These are phyloP conservation scores for Peromyscus californicus DNA, from an alignment of 2,113 vertebrate genomes.

Conservation along the genomic window DNA sequence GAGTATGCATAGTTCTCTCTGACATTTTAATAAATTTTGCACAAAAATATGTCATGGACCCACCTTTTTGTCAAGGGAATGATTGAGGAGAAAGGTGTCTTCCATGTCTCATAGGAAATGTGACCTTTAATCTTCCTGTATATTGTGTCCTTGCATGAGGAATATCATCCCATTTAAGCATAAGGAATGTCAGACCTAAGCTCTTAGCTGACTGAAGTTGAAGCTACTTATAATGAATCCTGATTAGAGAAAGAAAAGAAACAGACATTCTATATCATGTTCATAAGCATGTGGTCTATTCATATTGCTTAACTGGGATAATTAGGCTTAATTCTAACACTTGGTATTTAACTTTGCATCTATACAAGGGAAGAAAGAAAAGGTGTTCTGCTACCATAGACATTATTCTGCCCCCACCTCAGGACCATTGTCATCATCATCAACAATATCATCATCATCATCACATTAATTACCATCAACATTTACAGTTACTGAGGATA, in stretches of 20 bases:
- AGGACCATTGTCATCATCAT: not conserved
- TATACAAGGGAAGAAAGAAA: not conserved
- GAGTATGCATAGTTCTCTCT: slow-evolving; percentile 67
- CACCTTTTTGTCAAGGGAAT: slow-evolving; percentile 59
- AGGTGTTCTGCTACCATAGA: not conserved
- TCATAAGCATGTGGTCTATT: slow-evolving; percentile 32
- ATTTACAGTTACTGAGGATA: not conserved
- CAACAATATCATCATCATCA: not conserved
- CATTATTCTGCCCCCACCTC: not conserved
- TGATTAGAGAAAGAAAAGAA: not conserved
- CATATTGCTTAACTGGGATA: slow-evolving; percentile 32
- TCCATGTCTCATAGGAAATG: slow-evolving; percentile 12
- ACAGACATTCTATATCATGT: not conserved
- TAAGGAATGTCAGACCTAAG: not conserved
- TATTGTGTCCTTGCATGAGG: slow-evolving; percentile 6
- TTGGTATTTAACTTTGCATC: slow-evolving; percentile 19
- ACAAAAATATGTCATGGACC: slow-evolving; percentile 39
- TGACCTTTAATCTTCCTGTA: slow-evolving; percentile 18
- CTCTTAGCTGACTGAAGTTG: slow-evolving; percentile 1
- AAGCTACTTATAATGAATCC: slow-evolving; percentile 33
- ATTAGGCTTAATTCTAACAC: slow-evolving; percentile 40
- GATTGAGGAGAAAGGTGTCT: not conserved
- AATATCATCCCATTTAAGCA: not conserved
- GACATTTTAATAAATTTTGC: slow-evolving; percentile 80
- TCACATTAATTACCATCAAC: not conserved